A percentile compares a stretch with the other conserved stretches of the same genome.
Conservation (phyloP, 2,113 vertebrate genomes). For the Ia io region DNA sequence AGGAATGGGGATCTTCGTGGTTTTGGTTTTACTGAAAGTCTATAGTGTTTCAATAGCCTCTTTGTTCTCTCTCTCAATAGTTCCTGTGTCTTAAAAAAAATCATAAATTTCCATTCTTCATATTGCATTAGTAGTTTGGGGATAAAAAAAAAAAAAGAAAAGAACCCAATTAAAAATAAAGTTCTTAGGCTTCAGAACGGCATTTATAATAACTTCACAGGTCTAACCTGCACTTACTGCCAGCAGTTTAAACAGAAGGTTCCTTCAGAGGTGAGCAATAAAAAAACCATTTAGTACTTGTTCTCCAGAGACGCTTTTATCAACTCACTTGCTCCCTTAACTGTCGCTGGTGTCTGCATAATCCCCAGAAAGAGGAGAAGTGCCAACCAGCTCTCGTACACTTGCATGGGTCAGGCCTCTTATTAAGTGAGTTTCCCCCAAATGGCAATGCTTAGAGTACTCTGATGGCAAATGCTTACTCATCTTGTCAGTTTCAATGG, state of each 20-base stretch:
- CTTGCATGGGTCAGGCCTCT: constrained; percentile 68
- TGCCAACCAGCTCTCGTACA: constrained; percentile 35
- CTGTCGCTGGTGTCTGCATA: constrained; percentile 65
- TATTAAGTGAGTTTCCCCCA: constrained; percentile 72
- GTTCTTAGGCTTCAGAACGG: constrained; percentile 74
- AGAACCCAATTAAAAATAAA: constrained; percentile 75
- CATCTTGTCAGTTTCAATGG: constrained; percentile 65
- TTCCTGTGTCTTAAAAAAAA: constrained; percentile 70
- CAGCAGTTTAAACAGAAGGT: constrained; percentile 74
- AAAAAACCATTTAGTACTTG: constrained; percentile 78
- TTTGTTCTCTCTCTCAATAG: constrained; percentile 75
- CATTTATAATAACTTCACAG: constrained; percentile 81
- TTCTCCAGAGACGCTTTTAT: constrained; percentile 76
- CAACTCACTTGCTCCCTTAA: constrained; percentile 69
- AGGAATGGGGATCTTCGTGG: constrained; percentile 28
- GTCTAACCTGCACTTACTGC: constrained; percentile 80
- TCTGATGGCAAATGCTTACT: constrained; percentile 47
- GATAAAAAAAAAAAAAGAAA: constrained; percentile 48
- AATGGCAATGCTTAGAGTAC: constrained; percentile 57
- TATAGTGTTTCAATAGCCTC: constrained; percentile 77
- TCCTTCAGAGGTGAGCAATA: constrained; percentile 79
- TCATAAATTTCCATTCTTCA: constrained; percentile 72
- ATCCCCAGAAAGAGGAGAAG: constrained; percentile 74
- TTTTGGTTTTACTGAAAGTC: constrained; percentile 66
- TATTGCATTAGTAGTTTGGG: constrained; percentile 67